Evolutionary conservation across 2,888 invertebrate genomes (phyloP), one percentile per base, ranked within the genome.

Genomic region (Microctonus aethiopoides): DNA sequence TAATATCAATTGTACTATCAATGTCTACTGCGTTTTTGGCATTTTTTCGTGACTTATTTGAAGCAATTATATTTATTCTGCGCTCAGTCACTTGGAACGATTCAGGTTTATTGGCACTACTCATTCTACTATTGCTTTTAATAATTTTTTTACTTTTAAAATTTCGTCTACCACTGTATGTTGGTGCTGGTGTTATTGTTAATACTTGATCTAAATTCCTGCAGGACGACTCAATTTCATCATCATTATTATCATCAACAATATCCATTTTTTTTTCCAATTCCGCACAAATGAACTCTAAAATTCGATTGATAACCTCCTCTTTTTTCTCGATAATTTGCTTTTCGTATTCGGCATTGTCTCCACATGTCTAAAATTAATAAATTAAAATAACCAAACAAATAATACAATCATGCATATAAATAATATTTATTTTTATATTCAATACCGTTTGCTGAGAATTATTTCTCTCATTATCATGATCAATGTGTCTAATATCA

Each of bases 241-340:
- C 24, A 24, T 51, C 60, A 11, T 67, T 57, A 20, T 71, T 71
- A 64, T 80, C 76, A 16, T 73, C 22, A 32, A 16, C 1, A 46
- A 46, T n/a, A 20, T 46, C 46, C 16, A 79, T 77, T 20, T 71
- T 72, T 56, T 76, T 75, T 41, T 76, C 75, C 1, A 86, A 61
- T 70, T 84, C 78, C 6, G 77, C 76, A 54, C 78, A 79, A 22
- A 85, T 76, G 64, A 78, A 79, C 39, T 83, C 82, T 32, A 81
- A 70, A 36, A 86, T 75, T 57, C 79, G 71, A 64, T 84, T 79
- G 36, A 84, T 72, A 36, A 86, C 79, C 46, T 82, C 79, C 62
- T 83, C 68, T 39, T 24, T 5, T n/a, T n/a, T n/a, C 41, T 36
- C 16, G 7, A 32, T 20, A 9, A 51, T 22, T 34, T 51, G 22